Percentiles rank a stretch among this genome's conserved stretches.
phyloP scores from a whole-genome alignment of 2,888 invertebrate genomes.

The Diaphora mendica region DNA sequence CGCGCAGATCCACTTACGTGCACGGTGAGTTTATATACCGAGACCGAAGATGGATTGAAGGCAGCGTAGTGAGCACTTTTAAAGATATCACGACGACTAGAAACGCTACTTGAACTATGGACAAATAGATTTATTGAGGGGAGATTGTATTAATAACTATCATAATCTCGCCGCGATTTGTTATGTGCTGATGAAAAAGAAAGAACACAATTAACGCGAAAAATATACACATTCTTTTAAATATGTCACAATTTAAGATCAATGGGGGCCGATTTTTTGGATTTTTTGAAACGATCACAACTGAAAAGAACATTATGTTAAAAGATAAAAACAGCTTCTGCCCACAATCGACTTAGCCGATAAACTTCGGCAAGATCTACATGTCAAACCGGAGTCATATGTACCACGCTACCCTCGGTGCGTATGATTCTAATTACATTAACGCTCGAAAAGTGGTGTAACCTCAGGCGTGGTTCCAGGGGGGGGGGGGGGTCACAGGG shows the following conservation, averaged over 20 bases:
- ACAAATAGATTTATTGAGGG: neutral
- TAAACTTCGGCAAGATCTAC: neutral
- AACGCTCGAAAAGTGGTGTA: neutral
- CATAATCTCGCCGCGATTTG: too few relatives aligned
- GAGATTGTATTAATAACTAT: neutral
- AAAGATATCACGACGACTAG: constrained; percentile 6
- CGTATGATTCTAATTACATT: neutral
- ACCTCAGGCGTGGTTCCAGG: too few relatives aligned
- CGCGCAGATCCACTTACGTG: constrained; percentile 20
- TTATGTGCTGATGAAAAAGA: too few relatives aligned
- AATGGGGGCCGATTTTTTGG: too few relatives aligned
- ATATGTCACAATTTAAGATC: too few relatives aligned
- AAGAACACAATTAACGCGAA: too few relatives aligned
- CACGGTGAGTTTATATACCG: constrained; percentile 19
- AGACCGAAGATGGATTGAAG: constrained; percentile 15
- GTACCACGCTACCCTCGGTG: neutral
- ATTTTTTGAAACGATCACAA: too few relatives aligned
- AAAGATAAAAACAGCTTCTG: too few relatives aligned
- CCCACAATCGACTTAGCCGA: too few relatives aligned
- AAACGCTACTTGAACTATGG: neutral
- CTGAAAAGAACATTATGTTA: too few relatives aligned
- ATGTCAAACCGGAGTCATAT: neutral
- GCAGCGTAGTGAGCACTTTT: neutral
- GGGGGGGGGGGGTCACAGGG: too few relatives aligned
- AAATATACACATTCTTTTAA: too few relatives aligned